phyloP scores from a whole-genome alignment of 2,888 invertebrate species.

The Sminthurinus aureus region DNA sequence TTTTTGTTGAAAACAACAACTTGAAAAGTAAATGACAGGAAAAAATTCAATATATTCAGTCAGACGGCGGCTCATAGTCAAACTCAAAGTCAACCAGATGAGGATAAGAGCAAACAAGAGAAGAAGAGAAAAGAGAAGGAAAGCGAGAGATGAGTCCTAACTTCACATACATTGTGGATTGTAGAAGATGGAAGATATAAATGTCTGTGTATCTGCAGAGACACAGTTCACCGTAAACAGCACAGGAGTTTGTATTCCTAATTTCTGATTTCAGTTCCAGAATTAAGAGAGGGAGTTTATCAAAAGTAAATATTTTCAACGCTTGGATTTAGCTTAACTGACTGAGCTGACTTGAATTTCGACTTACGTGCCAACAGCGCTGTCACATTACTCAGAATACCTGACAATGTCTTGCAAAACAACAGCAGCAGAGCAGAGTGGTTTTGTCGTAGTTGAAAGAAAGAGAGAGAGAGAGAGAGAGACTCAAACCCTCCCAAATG shows the following conservation, averaged over 20 bases:
- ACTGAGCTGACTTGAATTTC: neutral
- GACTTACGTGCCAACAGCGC: neutral
- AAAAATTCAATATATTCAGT: too few relatives aligned
- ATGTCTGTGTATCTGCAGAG: too few relatives aligned
- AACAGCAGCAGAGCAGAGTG: neutral
- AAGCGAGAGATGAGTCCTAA: too few relatives aligned
- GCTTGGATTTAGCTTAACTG: neutral
- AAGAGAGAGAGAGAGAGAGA: neutral
- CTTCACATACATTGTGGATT: too few relatives aligned
- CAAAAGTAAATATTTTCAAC: constrained; percentile 18
- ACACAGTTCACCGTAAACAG: too few relatives aligned
- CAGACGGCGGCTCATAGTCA: too few relatives aligned
- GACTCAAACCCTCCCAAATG: neutral
- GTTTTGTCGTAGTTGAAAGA: neutral
- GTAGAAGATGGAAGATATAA: too few relatives aligned
- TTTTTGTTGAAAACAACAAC: too few relatives aligned
- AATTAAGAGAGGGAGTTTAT: neutral
- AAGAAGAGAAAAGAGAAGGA: too few relatives aligned
- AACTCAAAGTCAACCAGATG: too few relatives aligned
- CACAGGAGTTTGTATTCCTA: neutral
- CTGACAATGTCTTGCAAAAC: constrained; percentile 7
- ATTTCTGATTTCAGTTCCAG: neutral
- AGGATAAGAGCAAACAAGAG: too few relatives aligned
- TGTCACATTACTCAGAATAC: constrained; percentile 9
- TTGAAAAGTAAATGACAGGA: too few relatives aligned